Conservation (phyloP, 2,797 vertebrate species). For the Sebastes minor region DNA sequence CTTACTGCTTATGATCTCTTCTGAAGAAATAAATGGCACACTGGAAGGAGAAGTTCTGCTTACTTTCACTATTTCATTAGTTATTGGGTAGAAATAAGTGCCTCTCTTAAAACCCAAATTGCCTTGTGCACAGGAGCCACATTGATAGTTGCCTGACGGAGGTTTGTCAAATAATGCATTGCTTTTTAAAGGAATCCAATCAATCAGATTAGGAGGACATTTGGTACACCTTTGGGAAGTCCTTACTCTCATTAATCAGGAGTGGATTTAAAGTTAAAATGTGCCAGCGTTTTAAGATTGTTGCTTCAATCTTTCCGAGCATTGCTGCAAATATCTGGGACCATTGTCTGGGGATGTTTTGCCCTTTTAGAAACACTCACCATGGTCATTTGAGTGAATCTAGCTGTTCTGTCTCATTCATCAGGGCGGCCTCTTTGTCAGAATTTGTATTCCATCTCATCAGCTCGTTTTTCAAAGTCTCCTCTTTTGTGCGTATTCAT, state of each 20-base stretch:
- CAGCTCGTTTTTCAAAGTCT: slow-evolving; percentile 31
- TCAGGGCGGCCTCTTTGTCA: slow-evolving; percentile 40
- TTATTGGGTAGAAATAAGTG: background rate
- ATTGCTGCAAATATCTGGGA: slow-evolving; percentile 7
- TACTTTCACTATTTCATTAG: slow-evolving; percentile 3
- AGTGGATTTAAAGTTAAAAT: slow-evolving; percentile 24
- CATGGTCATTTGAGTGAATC: slow-evolving; percentile 34
- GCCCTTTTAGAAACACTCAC: slow-evolving; percentile 28
- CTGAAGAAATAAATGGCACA: background rate
- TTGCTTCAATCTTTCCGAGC: background rate
- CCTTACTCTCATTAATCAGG: slow-evolving; percentile 28
- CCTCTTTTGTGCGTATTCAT: slow-evolving; percentile 26
- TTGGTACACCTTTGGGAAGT: slow-evolving; percentile 9
- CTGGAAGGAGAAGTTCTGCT: background rate
- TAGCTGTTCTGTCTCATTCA: slow-evolving; percentile 17
- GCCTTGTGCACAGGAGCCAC: background rate
- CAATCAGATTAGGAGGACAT: slow-evolving; percentile 10
- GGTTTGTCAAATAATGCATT: slow-evolving; percentile 9
- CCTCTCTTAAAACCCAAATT: background rate
- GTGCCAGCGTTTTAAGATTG: slow-evolving; percentile 9
- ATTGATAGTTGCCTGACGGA: background rate
- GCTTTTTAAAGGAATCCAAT: slow-evolving; percentile 29
- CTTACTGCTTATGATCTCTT: background rate
- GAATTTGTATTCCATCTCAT: slow-evolving; percentile 43
- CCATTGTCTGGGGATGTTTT: slow-evolving; percentile 32